These are phyloP conservation scores for Erethizon dorsatum DNA, from an alignment of 2,797 vertebrate species.

Conservation along the genomic window DNA sequence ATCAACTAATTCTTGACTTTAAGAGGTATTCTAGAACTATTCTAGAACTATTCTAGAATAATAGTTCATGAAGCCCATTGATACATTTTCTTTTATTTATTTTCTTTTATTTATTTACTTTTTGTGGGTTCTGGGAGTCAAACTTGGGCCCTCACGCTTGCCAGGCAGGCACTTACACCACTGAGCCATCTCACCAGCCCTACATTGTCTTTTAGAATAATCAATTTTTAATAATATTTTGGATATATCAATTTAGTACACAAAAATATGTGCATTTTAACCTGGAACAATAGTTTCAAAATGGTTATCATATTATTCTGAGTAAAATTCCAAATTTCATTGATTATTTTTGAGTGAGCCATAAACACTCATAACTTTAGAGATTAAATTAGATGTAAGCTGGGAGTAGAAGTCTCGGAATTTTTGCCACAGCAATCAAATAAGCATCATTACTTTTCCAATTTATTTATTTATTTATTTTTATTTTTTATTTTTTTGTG, in stretches of 20 bases:
- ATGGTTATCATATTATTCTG: not conserved
- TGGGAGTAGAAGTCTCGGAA: constrained; percentile 16
- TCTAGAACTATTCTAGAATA: constrained; percentile 6
- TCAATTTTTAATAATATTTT: too few species aligned
- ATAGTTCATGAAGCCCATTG: not conserved
- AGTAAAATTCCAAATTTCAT: not conserved
- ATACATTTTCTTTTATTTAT: not conserved
- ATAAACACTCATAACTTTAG: not conserved
- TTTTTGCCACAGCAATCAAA: not conserved
- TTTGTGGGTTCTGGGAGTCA: too few species aligned
- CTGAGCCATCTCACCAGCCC: too few species aligned
- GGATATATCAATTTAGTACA: not conserved
- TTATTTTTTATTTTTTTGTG: too few species aligned
- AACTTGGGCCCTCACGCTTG: too few species aligned
- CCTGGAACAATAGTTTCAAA: constrained; percentile 13
- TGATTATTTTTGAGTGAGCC: constrained; percentile 28
- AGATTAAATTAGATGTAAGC: not conserved
- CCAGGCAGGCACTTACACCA: too few species aligned
- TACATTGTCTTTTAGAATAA: constrained; percentile 26
- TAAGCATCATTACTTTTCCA: constrained; percentile 3
- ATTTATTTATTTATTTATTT: not conserved
- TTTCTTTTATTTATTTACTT: too few species aligned
- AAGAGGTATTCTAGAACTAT: constrained; percentile 9
- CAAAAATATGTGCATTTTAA: constrained; percentile 44
- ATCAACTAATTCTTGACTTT: constrained; percentile 48